Conservation (phyloP, 2,888 invertebrate genomes). For the Synanthedon myopaeformis region DNA sequence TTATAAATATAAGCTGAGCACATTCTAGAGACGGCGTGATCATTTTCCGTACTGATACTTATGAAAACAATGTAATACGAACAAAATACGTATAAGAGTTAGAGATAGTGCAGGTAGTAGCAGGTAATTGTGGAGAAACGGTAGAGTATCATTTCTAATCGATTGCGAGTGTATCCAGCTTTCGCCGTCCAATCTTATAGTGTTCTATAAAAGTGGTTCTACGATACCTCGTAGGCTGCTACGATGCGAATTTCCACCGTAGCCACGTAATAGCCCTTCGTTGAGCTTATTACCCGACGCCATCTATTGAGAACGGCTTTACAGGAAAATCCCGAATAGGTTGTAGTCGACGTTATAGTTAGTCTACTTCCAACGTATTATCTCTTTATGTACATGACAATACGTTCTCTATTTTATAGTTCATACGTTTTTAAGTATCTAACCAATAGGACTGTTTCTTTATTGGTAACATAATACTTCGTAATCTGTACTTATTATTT, state of each 20-base stretch:
- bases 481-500: too few species aligned
- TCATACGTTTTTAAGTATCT: too few species aligned
- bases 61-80: conserved; percentile 2
- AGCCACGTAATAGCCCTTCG: conserved; percentile 61
- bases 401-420: conserved; percentile 8
- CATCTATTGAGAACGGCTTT: conserved; percentile 68
- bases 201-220: conserved; percentile 46
- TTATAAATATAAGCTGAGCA: conserved; percentile 9
- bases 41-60: not conserved
- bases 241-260: conserved; percentile 54
- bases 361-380: conserved; percentile 40
- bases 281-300: conserved; percentile 64
- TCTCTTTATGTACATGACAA: conserved; percentile 31
- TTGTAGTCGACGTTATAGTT: conserved; percentile 47
- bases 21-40: conserved; percentile 9
- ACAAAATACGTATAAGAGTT: conserved; percentile 29
- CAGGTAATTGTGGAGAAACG: conserved; percentile 11
- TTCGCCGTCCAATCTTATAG: conserved; percentile 29
- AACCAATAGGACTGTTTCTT: too few species aligned
- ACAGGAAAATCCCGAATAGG: conserved; percentile 62
- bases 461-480: too few species aligned
- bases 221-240: conserved; percentile 39
- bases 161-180: conserved; percentile 44
- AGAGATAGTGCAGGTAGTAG: conserved; percentile 21
- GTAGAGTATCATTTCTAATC: conserved; percentile 36